phyloP scores from a whole-genome alignment of 2,888 invertebrate species.

The Ypsolopha scabrella region DNA sequence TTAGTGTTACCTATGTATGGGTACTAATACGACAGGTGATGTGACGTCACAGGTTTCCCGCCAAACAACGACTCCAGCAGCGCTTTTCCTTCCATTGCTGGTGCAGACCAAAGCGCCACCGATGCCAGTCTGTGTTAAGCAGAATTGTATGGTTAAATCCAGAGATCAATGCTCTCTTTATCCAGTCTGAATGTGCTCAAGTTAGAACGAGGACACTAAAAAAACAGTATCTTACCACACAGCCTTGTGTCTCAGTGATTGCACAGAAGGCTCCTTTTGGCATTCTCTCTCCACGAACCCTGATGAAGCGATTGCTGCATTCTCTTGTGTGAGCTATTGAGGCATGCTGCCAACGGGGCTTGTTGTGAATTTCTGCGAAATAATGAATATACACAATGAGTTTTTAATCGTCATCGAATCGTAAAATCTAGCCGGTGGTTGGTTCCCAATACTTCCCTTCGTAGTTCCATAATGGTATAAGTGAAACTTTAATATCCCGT shows the following conservation, averaged over 20 bases:
- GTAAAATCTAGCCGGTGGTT: no score
- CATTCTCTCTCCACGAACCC: constrained; percentile 19
- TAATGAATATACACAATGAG: background rate
- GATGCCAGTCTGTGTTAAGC: constrained; percentile 37
- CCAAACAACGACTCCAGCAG: constrained; percentile 42
- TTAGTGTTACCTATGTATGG: no score
- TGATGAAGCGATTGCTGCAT: constrained; percentile 27
- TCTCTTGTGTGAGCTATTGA: constrained; percentile 24
- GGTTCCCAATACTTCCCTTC: no score
- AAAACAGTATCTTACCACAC: constrained; percentile 9
- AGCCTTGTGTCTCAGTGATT: constrained; percentile 17
- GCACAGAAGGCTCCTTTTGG: constrained; percentile 42
- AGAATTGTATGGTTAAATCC: no score
- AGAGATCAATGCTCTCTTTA: no score
- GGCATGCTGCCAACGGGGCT: constrained; percentile 39
- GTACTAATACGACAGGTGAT: constrained; percentile 27
- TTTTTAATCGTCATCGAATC: no score
- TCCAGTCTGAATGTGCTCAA: no score
- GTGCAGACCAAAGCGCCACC: constrained; percentile 48
- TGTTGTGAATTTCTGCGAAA: constrained; percentile 23
- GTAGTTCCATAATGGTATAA: no score
- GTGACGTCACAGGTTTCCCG: constrained; percentile 22
- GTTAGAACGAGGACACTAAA: background rate
- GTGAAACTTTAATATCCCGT: no score
- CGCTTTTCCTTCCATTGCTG: constrained; percentile 21